Conservation (phyloP, 2,113 vertebrate genomes). For the Sturnira hondurensis region DNA sequence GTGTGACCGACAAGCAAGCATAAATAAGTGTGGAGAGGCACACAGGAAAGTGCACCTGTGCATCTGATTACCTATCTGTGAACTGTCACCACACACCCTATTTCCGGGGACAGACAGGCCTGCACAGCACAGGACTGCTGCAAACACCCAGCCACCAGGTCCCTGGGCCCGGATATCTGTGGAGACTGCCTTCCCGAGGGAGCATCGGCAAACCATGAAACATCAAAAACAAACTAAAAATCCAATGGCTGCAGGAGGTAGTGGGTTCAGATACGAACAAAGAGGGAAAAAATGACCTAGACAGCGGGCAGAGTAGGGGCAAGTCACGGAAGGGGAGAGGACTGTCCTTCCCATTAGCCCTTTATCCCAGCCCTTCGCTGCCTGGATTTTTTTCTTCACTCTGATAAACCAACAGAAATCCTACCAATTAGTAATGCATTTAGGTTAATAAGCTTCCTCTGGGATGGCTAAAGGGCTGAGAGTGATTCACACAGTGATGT, state of each 20-base stretch:
- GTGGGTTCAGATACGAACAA: not conserved
- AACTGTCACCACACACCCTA: accelerated
- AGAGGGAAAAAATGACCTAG: not conserved
- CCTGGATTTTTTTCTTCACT: not conserved
- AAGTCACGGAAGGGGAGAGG: not conserved
- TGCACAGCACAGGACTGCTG: not conserved
- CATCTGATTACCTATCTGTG: not conserved
- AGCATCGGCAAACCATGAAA: not conserved
- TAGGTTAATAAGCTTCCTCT: slow-evolving; percentile 52
- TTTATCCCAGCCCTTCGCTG: not conserved
- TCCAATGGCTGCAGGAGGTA: not conserved
- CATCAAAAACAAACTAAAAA: not conserved
- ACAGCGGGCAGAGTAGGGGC: not conserved
- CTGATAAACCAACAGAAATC: slow-evolving; percentile 21
- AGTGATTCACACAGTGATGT: slow-evolving; percentile 5
- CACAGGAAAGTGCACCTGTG: not conserved
- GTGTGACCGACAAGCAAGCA: not conserved
- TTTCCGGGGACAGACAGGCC: not conserved
- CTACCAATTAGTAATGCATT: slow-evolving; percentile 46
- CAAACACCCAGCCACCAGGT: too few relatives aligned
- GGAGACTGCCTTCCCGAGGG: not conserved
- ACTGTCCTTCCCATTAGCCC: not conserved
- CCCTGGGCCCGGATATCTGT: not conserved
- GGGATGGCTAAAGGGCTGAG: not conserved
- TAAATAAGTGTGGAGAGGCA: not conserved